phyloP scores from a whole-genome alignment of 92 coral and sea anemone species.

The Parazoanthus swiftii region DNA sequence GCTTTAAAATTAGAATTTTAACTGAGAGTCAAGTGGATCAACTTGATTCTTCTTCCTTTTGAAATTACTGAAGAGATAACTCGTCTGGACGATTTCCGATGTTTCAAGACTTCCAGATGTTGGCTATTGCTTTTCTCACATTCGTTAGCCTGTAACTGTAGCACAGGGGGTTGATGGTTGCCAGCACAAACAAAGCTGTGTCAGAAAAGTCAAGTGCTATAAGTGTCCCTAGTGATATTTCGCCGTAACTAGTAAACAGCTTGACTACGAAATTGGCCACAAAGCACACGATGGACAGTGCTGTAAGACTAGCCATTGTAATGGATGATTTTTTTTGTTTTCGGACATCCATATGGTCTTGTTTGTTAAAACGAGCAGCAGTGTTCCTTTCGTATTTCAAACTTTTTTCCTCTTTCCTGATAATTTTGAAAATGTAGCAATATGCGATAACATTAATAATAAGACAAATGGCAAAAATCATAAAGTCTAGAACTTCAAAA shows the following conservation, averaged over 20 bases:
- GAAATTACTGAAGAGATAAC: too few relatives aligned
- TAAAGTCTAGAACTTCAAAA: conserved; percentile 20
- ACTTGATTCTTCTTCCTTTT: too few relatives aligned
- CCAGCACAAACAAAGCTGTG: conserved; percentile 43
- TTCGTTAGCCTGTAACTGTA: conserved; percentile 33
- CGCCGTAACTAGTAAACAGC: conserved; percentile 15
- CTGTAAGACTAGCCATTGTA: conserved; percentile 31
- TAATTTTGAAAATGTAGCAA: conserved; percentile 31
- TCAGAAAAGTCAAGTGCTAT: conserved; percentile 40
- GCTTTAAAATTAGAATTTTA: too few relatives aligned
- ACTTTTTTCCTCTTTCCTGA: conserved; percentile 6
- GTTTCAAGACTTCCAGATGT: conserved; percentile 10
- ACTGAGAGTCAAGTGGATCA: too few relatives aligned
- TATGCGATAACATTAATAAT: conserved; percentile 6
- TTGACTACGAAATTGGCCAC: conserved; percentile 26
- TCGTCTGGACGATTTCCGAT: neutral
- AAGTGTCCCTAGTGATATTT: conserved; percentile 19
- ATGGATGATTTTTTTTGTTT: conserved; percentile 35
- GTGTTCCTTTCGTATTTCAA: conserved; percentile 26
- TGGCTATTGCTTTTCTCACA: conserved; percentile 8
- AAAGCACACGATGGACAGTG: conserved; percentile 9
- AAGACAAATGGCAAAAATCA: conserved; percentile 25
- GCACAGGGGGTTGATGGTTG: conserved; percentile 35
- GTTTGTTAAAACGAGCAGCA: conserved; percentile 28
- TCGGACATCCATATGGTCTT: conserved; percentile 18